These are phyloP conservation scores for Trichosurus vulpecula DNA, from an alignment of 2,797 vertebrate genomes.

Conservation along the genomic window DNA sequence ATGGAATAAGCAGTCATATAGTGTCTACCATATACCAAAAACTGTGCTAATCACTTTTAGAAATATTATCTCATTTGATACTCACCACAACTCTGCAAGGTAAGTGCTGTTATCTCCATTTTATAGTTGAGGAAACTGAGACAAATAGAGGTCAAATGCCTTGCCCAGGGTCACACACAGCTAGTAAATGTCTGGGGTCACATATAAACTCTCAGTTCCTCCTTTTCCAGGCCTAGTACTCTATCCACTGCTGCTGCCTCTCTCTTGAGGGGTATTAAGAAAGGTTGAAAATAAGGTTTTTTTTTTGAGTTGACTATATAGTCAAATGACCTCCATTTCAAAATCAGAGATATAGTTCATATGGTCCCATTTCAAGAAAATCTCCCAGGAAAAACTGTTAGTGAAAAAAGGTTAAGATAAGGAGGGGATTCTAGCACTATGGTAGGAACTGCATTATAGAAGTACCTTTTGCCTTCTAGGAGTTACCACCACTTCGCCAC, in stretches of 20 bases:
- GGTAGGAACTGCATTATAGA: neutral
- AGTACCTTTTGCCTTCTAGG: neutral
- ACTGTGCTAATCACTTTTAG: neutral
- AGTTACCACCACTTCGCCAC: neutral
- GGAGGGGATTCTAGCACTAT: neutral
- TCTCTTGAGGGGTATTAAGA: neutral
- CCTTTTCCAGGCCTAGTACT: neutral
- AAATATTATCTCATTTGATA: neutral
- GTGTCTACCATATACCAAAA: neutral
- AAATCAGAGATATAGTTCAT: neutral
- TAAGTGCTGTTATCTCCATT: neutral
- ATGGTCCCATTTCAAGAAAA: neutral
- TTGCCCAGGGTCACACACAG: neutral
- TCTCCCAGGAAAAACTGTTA: neutral
- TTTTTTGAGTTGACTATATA: constrained; percentile 14
- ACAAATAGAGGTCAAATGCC: neutral
- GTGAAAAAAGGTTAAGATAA: neutral
- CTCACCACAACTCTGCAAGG: neutral
- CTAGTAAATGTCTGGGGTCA: neutral
- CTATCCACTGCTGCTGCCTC: neutral
- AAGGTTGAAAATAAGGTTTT: neutral
- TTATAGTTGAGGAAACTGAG: neutral
- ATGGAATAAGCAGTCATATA: neutral
- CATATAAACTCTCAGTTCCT: neutral
- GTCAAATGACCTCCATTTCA: neutral